Evolutionary conservation across 2,797 vertebrate species (phyloP).

Genomic region (Nasua narica): DNA sequence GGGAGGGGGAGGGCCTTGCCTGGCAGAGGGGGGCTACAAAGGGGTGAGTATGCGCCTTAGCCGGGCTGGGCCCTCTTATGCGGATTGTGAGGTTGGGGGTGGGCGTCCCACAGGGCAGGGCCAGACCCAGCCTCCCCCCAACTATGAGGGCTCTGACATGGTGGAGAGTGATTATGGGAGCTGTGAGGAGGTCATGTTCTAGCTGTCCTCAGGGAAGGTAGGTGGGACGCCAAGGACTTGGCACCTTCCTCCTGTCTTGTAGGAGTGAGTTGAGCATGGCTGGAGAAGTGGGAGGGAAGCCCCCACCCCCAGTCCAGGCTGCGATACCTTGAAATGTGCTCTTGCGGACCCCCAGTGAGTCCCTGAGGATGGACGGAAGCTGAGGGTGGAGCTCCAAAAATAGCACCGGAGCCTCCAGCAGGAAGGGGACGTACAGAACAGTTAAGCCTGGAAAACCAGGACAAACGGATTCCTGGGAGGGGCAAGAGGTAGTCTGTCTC

Average conservation of each 20-base stretch:
- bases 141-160: slow-evolving; percentile 90
- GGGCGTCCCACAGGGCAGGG: slow-evolving; percentile 69
- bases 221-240: neutral
- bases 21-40: slow-evolving; percentile 87
- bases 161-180: slow-evolving; percentile 97
- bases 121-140: slow-evolving; percentile 77
- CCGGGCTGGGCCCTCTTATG: slow-evolving; percentile 93
- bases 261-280: neutral
- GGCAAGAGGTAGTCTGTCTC: neutral
- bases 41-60: slow-evolving; percentile 94
- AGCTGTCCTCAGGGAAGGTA: slow-evolving; percentile 47
- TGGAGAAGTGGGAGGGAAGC: neutral
- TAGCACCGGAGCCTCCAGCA: neutral
- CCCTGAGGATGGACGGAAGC: slow-evolving; percentile 18
- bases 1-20: slow-evolving; percentile 85
- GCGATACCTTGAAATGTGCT: neutral
- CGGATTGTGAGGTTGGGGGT: slow-evolving; percentile 83
- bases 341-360: neutral
- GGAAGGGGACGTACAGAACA: neutral
- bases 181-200: slow-evolving; percentile 99
- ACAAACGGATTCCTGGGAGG: neutral
- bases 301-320: neutral
- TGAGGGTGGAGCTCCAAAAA: neutral
- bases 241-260: neutral
- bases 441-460: neutral